These are phyloP conservation scores for Peromyscus polionotus DNA, from an alignment of 2,113 vertebrate species.

Conservation along the genomic window DNA sequence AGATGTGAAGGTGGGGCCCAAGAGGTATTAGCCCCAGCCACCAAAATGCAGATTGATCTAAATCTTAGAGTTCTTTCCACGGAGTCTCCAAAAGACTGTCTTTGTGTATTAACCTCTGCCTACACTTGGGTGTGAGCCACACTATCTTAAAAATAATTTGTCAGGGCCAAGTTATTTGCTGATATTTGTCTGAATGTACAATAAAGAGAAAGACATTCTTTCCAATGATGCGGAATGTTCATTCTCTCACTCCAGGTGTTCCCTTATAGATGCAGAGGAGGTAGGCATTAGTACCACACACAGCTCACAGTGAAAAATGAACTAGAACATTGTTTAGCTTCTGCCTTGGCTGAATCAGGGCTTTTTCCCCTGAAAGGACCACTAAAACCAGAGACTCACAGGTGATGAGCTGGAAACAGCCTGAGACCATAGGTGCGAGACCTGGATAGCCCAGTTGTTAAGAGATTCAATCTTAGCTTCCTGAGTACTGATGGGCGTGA, in stretches of 20 bases:
- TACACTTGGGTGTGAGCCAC: constrained; percentile 26
- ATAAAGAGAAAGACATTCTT: background rate
- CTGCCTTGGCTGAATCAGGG: background rate
- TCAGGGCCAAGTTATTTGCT: background rate
- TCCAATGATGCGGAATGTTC: background rate
- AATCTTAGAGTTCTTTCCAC: constrained; percentile 30
- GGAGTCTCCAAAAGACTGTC: background rate
- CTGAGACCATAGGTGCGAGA: background rate
- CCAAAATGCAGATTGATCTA: constrained; percentile 5
- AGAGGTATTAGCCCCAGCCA: background rate
- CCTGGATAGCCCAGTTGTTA: background rate
- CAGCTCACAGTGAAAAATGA: background rate
- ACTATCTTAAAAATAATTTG: background rate
- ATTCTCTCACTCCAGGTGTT: background rate
- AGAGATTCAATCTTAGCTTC: background rate
- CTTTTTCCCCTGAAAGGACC: background rate
- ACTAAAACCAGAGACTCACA: background rate
- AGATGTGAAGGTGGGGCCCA: background rate
- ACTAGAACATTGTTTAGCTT: background rate
- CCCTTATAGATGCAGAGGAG: background rate
- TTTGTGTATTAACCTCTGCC: background rate
- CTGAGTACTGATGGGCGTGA: background rate
- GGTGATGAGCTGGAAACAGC: background rate
- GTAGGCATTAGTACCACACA: background rate
- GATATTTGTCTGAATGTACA: background rate